Evolutionary conservation across 2,113 vertebrate genomes (phyloP).

Genomic region (Tupaia chinensis): DNA sequence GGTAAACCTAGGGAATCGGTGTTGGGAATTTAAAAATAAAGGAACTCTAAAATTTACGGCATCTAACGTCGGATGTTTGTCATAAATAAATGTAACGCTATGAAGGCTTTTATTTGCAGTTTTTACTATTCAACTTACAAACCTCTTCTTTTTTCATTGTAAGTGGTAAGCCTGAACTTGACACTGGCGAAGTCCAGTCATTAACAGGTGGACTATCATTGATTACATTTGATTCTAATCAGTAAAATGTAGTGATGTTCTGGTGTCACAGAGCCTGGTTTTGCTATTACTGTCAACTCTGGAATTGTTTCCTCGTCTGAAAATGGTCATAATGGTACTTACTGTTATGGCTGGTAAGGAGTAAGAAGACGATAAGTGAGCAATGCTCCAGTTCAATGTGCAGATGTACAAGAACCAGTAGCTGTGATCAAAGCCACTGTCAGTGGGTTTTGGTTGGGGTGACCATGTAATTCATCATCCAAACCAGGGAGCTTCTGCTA

Average conservation of each 20-base stretch:
- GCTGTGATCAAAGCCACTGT: slow-evolving; percentile 2
- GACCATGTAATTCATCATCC: not conserved
- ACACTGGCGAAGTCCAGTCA: not conserved
- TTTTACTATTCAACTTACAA: not conserved
- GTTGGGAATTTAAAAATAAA: slow-evolving; percentile 2
- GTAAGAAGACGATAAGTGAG: not conserved
- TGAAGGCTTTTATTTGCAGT: not conserved
- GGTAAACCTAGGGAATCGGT: not conserved
- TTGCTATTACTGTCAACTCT: not conserved
- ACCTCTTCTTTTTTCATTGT: not conserved
- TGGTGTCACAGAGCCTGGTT: not conserved
- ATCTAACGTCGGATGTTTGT: not conserved
- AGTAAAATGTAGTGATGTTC: not conserved
- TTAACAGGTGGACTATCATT: not conserved
- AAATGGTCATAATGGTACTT: not conserved
- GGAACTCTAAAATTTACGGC: not conserved
- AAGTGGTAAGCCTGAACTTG: not conserved
- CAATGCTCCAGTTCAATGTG: slow-evolving; percentile 10
- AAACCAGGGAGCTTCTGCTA: not conserved
- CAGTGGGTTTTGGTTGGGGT: not conserved
- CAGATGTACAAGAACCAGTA: slow-evolving; percentile 8
- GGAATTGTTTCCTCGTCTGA: not conserved
- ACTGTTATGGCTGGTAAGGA: not conserved
- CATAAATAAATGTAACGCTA: not conserved
- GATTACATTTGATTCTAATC: slow-evolving; percentile 4